These are phyloP conservation scores for Fregata magnificens DNA, from an alignment of 2,113 vertebrate species.

Conservation along the genomic window DNA sequence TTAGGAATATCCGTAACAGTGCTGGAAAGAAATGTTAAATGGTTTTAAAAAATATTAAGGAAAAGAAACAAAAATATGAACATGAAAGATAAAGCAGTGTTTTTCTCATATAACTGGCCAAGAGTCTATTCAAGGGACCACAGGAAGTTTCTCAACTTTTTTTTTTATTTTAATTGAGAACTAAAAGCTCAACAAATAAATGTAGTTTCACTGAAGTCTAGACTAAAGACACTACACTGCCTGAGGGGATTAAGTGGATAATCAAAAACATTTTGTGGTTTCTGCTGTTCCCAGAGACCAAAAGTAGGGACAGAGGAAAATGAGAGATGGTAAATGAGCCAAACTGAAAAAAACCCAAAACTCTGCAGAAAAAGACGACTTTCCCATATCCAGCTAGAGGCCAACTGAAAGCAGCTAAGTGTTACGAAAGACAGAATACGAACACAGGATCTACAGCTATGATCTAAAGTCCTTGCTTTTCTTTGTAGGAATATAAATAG, in stretches of 20 bases:
- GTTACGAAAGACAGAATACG: neutral
- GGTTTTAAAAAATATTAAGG: neutral
- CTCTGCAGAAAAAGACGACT: neutral
- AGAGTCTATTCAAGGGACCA: neutral
- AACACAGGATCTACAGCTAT: neutral
- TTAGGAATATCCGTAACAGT: neutral
- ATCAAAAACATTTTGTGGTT: slow-evolving; percentile 42
- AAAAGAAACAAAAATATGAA: neutral
- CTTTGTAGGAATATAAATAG: neutral
- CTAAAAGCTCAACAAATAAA: slow-evolving; percentile 25
- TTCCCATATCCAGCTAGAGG: neutral
- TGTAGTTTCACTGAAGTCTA: slow-evolving; percentile 25
- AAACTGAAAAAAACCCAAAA: neutral
- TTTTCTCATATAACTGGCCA: neutral
- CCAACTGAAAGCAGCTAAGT: neutral
- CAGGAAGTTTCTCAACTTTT: neutral
- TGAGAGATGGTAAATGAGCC: neutral
- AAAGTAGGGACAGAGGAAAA: slow-evolving; percentile 3
- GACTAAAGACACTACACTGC: neutral
- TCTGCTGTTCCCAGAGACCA: slow-evolving; percentile 30
- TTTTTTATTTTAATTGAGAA: neutral
- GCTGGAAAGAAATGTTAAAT: neutral
- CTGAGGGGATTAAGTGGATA: slow-evolving; percentile 25
- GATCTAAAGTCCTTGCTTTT: neutral
- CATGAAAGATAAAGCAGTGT: neutral